Conservation (phyloP, 2,888 invertebrate species). For the Germaria angustata region DNA sequence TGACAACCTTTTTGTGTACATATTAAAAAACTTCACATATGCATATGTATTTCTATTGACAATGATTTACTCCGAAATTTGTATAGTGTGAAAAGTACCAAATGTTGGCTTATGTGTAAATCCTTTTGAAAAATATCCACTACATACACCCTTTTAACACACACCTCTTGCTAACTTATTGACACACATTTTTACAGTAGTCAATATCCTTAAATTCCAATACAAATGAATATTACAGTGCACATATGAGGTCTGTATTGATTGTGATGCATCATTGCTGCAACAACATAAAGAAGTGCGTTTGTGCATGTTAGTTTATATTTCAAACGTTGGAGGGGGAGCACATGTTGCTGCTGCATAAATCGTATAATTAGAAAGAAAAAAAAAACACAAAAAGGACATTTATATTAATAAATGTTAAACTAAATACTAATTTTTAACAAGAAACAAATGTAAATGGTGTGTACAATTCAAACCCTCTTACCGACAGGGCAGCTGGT, state of each 20-base stretch:
- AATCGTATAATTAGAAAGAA: constrained; percentile 25
- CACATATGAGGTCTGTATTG: constrained; percentile 34
- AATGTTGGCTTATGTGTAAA: constrained; percentile 40
- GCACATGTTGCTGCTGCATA: constrained; percentile 45
- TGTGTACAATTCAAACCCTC: constrained; percentile 24
- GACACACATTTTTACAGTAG: constrained; percentile 41
- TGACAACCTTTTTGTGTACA: background rate
- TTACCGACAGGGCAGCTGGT: constrained; percentile 42
- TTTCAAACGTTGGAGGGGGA: constrained; percentile 29
- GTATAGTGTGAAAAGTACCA: constrained; percentile 55
- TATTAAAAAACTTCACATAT: background rate
- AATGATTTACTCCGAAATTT: constrained; percentile 33
- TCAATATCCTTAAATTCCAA: background rate
- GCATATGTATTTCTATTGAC: background rate
- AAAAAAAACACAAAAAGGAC: constrained; percentile 31
- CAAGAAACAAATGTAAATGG: constrained; percentile 67
- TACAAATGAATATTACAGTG: background rate
- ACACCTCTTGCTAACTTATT: constrained; percentile 39
- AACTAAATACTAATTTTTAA: constrained; percentile 68
- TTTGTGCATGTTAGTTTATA: background rate
- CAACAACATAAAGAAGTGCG: constrained; percentile 26
- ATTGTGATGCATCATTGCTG: constrained; percentile 7
- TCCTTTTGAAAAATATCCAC: constrained; percentile 40
- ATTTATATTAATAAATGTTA: constrained; percentile 65
- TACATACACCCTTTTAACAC: constrained; percentile 42